Evolutionary conservation across 1,140 invertebrate species (phyloP).

Genomic region (Hyles vespertilio): DNA sequence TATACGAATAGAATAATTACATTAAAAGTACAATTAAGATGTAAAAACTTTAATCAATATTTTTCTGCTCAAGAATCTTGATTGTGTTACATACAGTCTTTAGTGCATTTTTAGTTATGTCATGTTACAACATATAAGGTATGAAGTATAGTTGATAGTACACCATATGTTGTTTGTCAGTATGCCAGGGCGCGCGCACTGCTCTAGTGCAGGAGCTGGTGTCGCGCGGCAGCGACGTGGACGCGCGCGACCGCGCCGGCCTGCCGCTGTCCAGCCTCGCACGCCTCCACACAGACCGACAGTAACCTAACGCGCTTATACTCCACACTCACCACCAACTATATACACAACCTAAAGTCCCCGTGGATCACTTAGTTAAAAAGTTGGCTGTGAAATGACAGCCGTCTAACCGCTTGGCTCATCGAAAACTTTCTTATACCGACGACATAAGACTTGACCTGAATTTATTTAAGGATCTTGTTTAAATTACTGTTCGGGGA

Average conservation of each 20-base stretch:
- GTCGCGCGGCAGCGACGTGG: conserved; percentile 38
- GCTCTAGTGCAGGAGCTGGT: conserved; percentile 47
- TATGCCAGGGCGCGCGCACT: conserved; percentile 50
- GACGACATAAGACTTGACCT: not conserved
- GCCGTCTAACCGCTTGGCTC: too few relatives aligned
- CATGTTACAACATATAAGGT: too few relatives aligned
- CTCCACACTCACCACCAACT: too few relatives aligned
- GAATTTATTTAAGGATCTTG: not conserved
- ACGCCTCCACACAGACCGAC: conserved; percentile 34
- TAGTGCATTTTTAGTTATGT: not conserved
- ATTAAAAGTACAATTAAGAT: too few relatives aligned
- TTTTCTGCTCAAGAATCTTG: not conserved
- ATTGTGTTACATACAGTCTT: not conserved
- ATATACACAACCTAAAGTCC: too few relatives aligned
- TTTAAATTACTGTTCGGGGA: not conserved
- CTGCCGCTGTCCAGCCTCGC: conserved; percentile 46
- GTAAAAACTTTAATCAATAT: not conserved
- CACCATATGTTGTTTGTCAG: conserved; percentile 20
- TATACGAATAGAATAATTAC: too few relatives aligned
- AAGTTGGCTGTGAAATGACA: too few relatives aligned
- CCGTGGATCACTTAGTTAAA: too few relatives aligned
- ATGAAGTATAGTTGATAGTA: not conserved
- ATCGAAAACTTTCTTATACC: too few relatives aligned
- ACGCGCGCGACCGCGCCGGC: conserved; percentile 38
- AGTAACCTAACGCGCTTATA: conserved; percentile 22